Evolutionary conservation across 2,113 vertebrate genomes (phyloP).

Genomic region (Scomber scombrus): DNA sequence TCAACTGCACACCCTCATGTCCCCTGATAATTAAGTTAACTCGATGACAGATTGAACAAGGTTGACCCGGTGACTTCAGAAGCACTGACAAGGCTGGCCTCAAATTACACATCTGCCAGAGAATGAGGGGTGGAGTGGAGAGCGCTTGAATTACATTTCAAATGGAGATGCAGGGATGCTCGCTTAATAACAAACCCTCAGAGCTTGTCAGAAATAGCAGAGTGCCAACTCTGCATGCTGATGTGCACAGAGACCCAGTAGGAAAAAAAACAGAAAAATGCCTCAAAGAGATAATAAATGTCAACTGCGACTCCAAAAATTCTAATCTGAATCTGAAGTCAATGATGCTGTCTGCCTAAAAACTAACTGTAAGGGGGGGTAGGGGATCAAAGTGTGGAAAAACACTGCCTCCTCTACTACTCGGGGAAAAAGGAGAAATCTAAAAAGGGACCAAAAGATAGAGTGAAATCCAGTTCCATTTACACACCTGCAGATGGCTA

Average conservation of each 20-base stretch:
- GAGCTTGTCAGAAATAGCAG: conserved; percentile 20
- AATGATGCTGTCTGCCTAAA: conserved; percentile 2
- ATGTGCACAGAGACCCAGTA: background rate
- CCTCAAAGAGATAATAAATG: background rate
- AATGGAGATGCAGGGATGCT: conserved; percentile 36
- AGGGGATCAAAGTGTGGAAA: background rate
- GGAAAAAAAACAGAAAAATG: background rate
- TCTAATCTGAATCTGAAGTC: background rate
- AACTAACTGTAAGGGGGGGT: background rate
- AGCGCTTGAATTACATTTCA: conserved; percentile 66
- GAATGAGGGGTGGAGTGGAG: conserved; percentile 73
- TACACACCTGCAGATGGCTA: conserved; percentile 37
- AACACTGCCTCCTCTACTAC: background rate
- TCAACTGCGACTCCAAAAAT: background rate
- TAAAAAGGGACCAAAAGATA: conserved; percentile 21
- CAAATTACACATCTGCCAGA: conserved; percentile 74
- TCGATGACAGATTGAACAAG: conserved; percentile 68
- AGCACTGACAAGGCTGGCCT: conserved; percentile 34
- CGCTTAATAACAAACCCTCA: conserved; percentile 48
- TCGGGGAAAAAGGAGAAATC: background rate
- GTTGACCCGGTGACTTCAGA: conserved; percentile 68
- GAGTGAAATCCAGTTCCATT: conserved; percentile 10
- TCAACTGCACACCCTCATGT: conserved; percentile 22
- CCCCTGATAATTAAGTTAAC: conserved; percentile 45
- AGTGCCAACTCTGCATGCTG: background rate